Evolutionary conservation across 2,797 vertebrate species (phyloP), one percentile per base, ranked within the genome.

Genomic region (Spinus pinus): DNA sequence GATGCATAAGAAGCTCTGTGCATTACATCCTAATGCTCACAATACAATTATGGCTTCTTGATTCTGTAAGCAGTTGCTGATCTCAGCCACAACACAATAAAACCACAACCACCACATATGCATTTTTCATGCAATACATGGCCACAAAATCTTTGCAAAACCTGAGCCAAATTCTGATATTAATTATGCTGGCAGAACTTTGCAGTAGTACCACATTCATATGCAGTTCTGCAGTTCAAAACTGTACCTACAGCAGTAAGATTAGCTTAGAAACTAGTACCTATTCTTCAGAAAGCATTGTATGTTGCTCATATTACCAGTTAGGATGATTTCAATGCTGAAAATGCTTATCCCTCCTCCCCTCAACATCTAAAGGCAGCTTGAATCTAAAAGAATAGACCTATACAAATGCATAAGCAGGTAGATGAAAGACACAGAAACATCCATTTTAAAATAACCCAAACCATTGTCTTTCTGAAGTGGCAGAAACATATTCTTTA

Each of bases 11-110:
- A 62, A 62, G 41, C 85, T 58, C 56, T 44, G 35, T 31, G 62
- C 17, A 12, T 64, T 86, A 54, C 30, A 81, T 72, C 79, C 86
- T 67, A 61, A 67, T n/a, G 57, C 58, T 89, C 84, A 62, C 33
- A 86, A 44, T 28, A 37, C 69, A 93, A 46, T 86, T 85, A 74
- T 1, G 83, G 64, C 23, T 90, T 93, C 65, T 75, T 53, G 47
- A 81, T 86, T 82, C 61, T 87, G 79, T 66, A 77, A 94, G 69
- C 51, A 95, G 57, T 53, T 79, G 58, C 57, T 87, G 72, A 94
- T 86, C 65, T 89, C 42, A 58, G 62, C 70, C 57, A 54, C 57
- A 86, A 78, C 46, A 44, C 31, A 82, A 70, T 80, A 79, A 83
- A 94, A 71, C 79, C 75, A 83, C 69, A 91, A 80, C 31, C 22